Conservation (phyloP, 1,140 invertebrate genomes). For the Brachystomella parvula region DNA sequence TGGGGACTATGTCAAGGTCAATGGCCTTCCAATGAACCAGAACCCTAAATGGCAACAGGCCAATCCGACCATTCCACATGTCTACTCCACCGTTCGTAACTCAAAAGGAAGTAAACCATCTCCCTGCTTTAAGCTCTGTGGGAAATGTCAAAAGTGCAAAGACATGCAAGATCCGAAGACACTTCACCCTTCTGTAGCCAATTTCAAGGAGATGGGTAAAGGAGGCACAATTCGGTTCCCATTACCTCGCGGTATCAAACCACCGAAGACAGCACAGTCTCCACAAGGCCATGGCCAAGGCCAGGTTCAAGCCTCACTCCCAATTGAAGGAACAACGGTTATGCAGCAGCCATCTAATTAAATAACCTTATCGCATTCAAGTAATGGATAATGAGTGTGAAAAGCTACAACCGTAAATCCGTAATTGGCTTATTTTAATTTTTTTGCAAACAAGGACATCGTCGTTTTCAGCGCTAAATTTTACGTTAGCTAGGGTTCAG, state of each 20-base stretch:
- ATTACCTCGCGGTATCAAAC: background rate
- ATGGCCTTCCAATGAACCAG: slow-evolving; percentile 6
- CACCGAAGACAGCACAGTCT: too few relatives aligned
- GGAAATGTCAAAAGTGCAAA: slow-evolving; percentile 22
- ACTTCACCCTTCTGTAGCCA: background rate
- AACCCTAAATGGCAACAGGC: background rate
- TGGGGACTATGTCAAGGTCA: background rate
- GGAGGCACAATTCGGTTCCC: background rate
- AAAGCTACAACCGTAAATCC: too few relatives aligned
- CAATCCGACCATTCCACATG: background rate
- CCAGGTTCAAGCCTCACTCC: too few relatives aligned
- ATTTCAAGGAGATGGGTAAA: background rate
- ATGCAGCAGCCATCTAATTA: too few relatives aligned
- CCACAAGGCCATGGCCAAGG: too few relatives aligned
- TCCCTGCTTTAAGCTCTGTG: slow-evolving; percentile 14
- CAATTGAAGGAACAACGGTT: too few relatives aligned
- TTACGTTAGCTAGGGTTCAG: too few relatives aligned
- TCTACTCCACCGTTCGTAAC: background rate
- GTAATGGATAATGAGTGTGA: too few relatives aligned
- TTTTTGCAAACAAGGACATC: too few relatives aligned
- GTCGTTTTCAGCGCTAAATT: too few relatives aligned
- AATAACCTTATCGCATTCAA: too few relatives aligned
- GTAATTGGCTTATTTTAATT: too few relatives aligned
- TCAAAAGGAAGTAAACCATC: background rate
- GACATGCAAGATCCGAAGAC: background rate